Percentiles rank a stretch among this genome's conserved stretches.
Evolutionary conservation across 1,140 invertebrate species (phyloP).

Genomic region (Anthonomus grandis): DNA sequence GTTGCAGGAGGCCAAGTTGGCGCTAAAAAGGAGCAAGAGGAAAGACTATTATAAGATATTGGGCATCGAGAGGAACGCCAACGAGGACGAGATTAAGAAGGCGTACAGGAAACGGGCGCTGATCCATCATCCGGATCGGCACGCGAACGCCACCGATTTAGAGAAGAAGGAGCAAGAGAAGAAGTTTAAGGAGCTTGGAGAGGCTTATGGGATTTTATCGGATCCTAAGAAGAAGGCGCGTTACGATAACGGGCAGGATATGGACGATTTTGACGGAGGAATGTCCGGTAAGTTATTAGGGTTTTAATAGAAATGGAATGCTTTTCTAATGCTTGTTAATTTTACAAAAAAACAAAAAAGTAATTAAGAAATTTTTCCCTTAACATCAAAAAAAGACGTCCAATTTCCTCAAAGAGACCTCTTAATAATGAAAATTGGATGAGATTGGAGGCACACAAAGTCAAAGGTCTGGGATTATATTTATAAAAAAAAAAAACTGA

Average conservation of each 20-base stretch:
- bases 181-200: slow-evolving; percentile 96
- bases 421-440: too few species aligned
- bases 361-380: too few species aligned
- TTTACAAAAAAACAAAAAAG: too few species aligned
- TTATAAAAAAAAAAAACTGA: too few species aligned
- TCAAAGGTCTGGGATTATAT: too few species aligned
- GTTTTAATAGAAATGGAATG: too few species aligned
- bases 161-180: slow-evolving; percentile 89
- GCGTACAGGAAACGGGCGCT: slow-evolving; percentile 90
- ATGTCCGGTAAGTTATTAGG: slow-evolving; percentile 49
- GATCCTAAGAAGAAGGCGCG: slow-evolving; percentile 87
- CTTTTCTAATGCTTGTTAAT: too few species aligned
- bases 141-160: slow-evolving; percentile 77
- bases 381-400: too few species aligned
- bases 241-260: slow-evolving; percentile 90
- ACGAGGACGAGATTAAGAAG: slow-evolving; percentile 94
- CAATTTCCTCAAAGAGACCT: too few species aligned
- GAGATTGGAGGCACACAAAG: too few species aligned
- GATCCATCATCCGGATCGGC: slow-evolving; percentile 87
- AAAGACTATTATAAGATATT: slow-evolving; percentile 99
- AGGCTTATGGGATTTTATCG: slow-evolving; percentile 93
- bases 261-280: slow-evolving; percentile 58
- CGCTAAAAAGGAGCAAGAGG: slow-evolving; percentile 86
- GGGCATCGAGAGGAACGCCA: slow-evolving; percentile 79
- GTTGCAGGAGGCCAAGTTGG: slow-evolving; percentile 82